Percentiles rank a stretch among this genome's conserved stretches.
These are phyloP conservation scores for Simalia tracyae DNA, from an alignment of 2,797 vertebrate genomes.

Conservation along the genomic window DNA sequence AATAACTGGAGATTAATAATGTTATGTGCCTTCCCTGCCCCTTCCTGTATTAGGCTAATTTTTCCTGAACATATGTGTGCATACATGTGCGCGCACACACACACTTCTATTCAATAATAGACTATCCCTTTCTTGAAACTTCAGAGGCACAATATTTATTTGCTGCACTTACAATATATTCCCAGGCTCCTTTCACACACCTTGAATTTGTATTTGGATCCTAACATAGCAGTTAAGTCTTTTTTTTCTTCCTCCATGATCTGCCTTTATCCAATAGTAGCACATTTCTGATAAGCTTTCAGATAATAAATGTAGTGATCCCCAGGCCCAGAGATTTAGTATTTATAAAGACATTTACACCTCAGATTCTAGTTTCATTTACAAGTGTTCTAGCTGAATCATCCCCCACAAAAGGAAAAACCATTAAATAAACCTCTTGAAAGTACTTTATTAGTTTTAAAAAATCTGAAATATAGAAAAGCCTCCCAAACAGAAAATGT, in stretches of 20 bases:
- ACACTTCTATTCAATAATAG: background rate
- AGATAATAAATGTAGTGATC: background rate
- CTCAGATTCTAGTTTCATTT: background rate
- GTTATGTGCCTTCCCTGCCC: background rate
- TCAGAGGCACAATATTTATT: background rate
- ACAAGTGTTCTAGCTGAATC: background rate
- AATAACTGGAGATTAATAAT: background rate
- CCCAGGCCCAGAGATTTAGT: background rate
- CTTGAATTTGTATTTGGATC: background rate
- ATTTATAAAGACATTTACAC: background rate
- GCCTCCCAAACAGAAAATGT: background rate
- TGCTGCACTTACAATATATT: background rate
- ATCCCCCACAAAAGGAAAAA: background rate
- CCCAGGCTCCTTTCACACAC: background rate
- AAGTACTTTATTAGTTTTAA: background rate
- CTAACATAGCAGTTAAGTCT: background rate
- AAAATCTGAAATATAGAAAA: background rate
- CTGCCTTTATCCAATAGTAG: background rate
- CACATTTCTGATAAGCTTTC: background rate
- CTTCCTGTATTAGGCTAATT: background rate
- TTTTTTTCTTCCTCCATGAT: background rate
- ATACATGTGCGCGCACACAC: background rate
- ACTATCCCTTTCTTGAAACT: background rate
- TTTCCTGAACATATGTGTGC: background rate
- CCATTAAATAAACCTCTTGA: background rate